These are phyloP conservation scores for Microctonus hyperodae DNA, from an alignment of 2,888 invertebrate species.

Conservation along the genomic window DNA sequence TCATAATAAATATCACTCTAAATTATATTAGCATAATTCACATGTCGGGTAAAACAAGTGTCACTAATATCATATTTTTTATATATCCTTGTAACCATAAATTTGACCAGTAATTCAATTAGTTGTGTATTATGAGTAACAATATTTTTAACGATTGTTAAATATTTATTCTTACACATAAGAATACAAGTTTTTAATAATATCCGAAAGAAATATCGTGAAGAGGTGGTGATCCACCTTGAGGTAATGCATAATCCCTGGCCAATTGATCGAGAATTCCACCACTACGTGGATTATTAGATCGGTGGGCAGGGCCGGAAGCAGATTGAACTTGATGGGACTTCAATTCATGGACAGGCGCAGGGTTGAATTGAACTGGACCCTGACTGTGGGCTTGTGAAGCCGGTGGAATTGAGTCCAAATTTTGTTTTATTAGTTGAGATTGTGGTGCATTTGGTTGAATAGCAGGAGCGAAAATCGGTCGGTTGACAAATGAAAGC, in stretches of 20 bases:
- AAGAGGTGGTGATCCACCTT: conserved; percentile 72
- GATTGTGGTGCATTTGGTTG: conserved; percentile 43
- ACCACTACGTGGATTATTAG: conserved; percentile 62
- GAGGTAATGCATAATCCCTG: conserved; percentile 80
- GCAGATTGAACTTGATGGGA: conserved; percentile 16
- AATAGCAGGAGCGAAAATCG: conserved; percentile 34
- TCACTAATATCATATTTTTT: no score
- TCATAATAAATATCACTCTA: no score
- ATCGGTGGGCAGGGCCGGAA: conserved; percentile 45
- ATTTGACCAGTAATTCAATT: no score
- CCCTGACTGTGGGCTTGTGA: conserved; percentile 56
- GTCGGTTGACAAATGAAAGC: neutral
- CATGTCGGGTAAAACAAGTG: no score
- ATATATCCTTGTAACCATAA: no score
- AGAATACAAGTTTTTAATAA: conserved; percentile 65
- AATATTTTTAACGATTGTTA: no score
- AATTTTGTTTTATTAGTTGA: conserved; percentile 42
- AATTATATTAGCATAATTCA: no score
- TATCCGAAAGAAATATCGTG: conserved; percentile 87
- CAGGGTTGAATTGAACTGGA: conserved; percentile 57
- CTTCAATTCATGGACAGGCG: conserved; percentile 50
- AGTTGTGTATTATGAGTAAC: no score
- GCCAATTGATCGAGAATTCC: conserved; percentile 81
- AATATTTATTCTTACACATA: neutral
- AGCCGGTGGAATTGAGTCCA: conserved; percentile 50